Conservation (phyloP, 2,113 vertebrate species). For the Microtus montanus region DNA sequence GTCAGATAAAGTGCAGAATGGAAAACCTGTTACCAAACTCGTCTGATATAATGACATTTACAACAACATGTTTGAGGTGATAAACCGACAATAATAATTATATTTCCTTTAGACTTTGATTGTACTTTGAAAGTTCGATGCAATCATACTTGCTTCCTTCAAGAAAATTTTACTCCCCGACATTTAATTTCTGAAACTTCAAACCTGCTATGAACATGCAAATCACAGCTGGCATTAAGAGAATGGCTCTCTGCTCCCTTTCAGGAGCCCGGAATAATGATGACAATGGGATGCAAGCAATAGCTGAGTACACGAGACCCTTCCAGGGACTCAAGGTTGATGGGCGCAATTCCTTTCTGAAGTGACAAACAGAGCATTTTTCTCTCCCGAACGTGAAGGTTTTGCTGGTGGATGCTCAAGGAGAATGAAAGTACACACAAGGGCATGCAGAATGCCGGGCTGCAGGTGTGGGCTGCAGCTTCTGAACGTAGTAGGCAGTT, state of each 20-base stretch:
- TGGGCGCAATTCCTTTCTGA: constrained; percentile 67
- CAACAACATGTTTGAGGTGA: constrained; percentile 86
- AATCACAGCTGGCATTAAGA: constrained; percentile 72
- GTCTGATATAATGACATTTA: constrained; percentile 86
- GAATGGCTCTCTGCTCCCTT: constrained; percentile 55
- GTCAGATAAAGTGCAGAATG: constrained; percentile 86
- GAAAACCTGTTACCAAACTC: constrained; percentile 87
- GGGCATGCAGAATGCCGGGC: constrained; percentile 1
- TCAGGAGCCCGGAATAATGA: constrained; percentile 65
- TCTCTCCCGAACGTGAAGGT: constrained; percentile 45
- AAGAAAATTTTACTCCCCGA: constrained; percentile 74
- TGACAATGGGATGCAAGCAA: constrained; percentile 47
- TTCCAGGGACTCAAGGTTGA: constrained; percentile 75
- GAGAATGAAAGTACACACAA: constrained; percentile 59
- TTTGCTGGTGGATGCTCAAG: constrained; percentile 40
- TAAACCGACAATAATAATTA: constrained; percentile 87
- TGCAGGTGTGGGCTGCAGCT: neutral
- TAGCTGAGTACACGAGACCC: constrained; percentile 54
- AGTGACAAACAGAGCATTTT: constrained; percentile 72
- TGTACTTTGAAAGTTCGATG: constrained; percentile 83
- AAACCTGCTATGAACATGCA: constrained; percentile 73
- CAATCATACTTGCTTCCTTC: constrained; percentile 78
- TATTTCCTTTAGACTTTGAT: constrained; percentile 84
- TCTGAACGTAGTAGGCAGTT: constrained; percentile 39
- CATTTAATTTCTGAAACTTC: constrained; percentile 82